Evolutionary conservation across 2,113 vertebrate genomes (phyloP).

Genomic region (Herpailurus yagouaroundi): DNA sequence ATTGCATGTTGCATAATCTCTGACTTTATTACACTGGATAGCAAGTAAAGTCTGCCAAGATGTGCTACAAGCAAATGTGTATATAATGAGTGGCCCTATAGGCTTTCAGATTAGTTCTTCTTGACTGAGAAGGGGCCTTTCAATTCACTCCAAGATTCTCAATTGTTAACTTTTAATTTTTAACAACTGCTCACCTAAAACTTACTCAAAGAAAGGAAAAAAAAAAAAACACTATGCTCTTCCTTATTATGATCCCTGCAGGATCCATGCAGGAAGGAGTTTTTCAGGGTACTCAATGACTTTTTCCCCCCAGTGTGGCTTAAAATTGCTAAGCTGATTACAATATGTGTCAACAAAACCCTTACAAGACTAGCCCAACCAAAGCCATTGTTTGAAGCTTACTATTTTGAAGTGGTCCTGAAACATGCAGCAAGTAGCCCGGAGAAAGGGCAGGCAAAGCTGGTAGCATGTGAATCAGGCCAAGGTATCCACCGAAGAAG

Average conservation of each 20-base stretch:
- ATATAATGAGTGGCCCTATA: fast-evolving
- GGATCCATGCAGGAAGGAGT: not conserved
- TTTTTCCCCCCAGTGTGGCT: not conserved
- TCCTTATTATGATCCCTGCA: not conserved
- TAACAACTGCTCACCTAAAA: not conserved
- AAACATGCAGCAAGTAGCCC: not conserved
- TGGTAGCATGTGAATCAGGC: not conserved
- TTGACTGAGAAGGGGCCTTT: not conserved
- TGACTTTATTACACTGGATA: not conserved
- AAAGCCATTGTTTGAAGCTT: not conserved
- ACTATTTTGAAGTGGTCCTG: not conserved
- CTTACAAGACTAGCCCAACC: not conserved
- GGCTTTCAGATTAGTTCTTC: not conserved
- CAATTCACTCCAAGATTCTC: not conserved
- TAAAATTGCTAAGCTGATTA: not conserved
- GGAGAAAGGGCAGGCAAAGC: not conserved
- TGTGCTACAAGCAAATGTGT: not conserved
- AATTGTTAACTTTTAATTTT: not conserved
- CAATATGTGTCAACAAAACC: not conserved
- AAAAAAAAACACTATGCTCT: not conserved
- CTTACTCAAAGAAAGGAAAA: not conserved
- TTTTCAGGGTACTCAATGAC: not conserved
- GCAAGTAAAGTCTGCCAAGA: not conserved
- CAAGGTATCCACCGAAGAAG: not conserved
- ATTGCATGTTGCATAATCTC: not conserved